Evolutionary conservation across 2,888 invertebrate genomes (phyloP).

Genomic region (Cantharis nigra): DNA sequence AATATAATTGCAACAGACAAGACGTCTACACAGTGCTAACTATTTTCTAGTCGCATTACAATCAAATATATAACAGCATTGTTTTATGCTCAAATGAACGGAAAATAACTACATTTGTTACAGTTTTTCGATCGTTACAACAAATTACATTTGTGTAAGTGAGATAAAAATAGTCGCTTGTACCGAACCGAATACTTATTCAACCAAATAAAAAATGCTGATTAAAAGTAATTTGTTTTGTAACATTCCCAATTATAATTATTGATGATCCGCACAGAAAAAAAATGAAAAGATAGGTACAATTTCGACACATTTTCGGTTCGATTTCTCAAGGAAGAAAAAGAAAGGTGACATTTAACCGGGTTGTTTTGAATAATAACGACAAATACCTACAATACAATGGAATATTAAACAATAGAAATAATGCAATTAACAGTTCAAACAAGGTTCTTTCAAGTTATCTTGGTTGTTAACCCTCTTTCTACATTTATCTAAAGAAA

Average conservation of each 20-base stretch:
- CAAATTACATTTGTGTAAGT: neutral
- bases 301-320: neutral
- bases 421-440: neutral
- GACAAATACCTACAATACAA: neutral
- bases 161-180: neutral
- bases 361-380: neutral
- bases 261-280: neutral
- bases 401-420: neutral
- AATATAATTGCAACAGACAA: neutral
- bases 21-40: neutral
- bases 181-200: neutral
- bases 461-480: constrained; percentile 3
- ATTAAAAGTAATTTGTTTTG: neutral
- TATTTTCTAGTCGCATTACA: constrained; percentile 5
- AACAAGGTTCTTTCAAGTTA: neutral
- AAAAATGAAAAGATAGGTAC: neutral
- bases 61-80: constrained; percentile 14
- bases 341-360: neutral
- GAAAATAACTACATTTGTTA: constrained; percentile 16
- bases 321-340: neutral
- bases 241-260: neutral
- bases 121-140: constrained; percentile 4
- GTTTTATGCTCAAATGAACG: constrained; percentile 25
- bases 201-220: constrained; percentile 8
- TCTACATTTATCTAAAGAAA: neutral